phyloP scores from a whole-genome alignment of 2,797 vertebrate genomes.

The Sandelia bainsii region DNA sequence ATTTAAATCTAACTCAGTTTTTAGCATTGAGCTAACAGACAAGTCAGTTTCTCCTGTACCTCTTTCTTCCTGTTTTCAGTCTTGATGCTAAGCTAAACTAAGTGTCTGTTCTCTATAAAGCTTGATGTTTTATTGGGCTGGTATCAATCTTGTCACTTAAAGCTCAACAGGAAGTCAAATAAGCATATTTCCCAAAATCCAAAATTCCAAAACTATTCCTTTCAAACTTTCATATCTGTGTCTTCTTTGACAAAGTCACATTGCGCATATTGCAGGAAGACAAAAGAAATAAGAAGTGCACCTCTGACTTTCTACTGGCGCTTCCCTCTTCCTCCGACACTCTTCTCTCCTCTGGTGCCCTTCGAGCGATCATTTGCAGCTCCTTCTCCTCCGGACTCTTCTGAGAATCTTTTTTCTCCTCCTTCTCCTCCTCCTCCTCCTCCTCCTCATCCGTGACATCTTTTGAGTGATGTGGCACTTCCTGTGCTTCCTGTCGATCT shows the following conservation, averaged over 20 bases:
- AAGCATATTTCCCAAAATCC: not conserved
- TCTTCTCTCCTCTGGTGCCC: slow-evolving; percentile 85
- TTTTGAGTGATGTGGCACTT: slow-evolving; percentile 82
- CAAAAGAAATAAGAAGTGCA: slow-evolving; percentile 63
- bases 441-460: slow-evolving; percentile 77
- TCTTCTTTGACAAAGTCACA: too few relatives aligned
- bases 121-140: not conserved
- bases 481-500: slow-evolving; percentile 56
- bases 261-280: not conserved
- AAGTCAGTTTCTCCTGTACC: too few relatives aligned
- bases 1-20: too few relatives aligned
- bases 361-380: slow-evolving; percentile 83
- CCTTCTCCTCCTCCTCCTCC: slow-evolving; percentile 33
- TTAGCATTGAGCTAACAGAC: slow-evolving; percentile 1
- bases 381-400: slow-evolving; percentile 82
- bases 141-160: not conserved
- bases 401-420: slow-evolving; percentile 51
- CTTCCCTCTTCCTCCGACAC: slow-evolving; percentile 92
- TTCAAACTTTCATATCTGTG: not conserved
- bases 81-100: not conserved
- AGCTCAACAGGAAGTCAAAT: not conserved
- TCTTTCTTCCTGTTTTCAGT: not conserved
- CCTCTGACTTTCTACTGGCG: slow-evolving; percentile 91
- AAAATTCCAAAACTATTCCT: not conserved
- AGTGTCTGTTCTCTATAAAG: not conserved